A percentile compares a stretch with the other conserved stretches of the same genome.
phyloP scores from a whole-genome alignment of 2,113 vertebrate genomes.

The Natator depressus region DNA sequence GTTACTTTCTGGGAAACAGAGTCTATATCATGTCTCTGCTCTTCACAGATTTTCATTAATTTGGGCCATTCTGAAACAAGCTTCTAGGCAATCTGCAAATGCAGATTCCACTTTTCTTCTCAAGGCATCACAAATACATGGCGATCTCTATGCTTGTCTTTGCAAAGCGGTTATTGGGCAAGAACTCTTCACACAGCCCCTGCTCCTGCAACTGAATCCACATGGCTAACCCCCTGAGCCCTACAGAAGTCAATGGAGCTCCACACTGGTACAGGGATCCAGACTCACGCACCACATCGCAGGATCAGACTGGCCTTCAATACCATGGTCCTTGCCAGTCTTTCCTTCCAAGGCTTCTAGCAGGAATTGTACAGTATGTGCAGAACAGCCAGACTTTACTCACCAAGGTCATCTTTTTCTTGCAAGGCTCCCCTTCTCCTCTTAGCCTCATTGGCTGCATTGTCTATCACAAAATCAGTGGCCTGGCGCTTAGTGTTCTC shows the following conservation, averaged over 20 bases:
- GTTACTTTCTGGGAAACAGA: background rate
- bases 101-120: background rate
- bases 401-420: background rate
- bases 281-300: background rate
- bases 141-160: background rate
- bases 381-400: background rate
- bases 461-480: background rate
- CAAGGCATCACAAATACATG: background rate
- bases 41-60: background rate
- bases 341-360: background rate
- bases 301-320: background rate
- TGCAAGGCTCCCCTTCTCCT: background rate
- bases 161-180: background rate
- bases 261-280: background rate
- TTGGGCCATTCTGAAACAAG: background rate
- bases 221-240: background rate
- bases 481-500: background rate
- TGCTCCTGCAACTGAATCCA: background rate
- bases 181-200: background rate
- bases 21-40: slow-evolving; percentile 25
- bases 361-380: background rate
- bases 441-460: background rate
- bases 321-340: background rate
- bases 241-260: background rate
- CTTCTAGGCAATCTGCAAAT: background rate